Base-by-base conservation (phyloP, 2,888 invertebrate genomes). In the Adineta ricciae region DNA sequence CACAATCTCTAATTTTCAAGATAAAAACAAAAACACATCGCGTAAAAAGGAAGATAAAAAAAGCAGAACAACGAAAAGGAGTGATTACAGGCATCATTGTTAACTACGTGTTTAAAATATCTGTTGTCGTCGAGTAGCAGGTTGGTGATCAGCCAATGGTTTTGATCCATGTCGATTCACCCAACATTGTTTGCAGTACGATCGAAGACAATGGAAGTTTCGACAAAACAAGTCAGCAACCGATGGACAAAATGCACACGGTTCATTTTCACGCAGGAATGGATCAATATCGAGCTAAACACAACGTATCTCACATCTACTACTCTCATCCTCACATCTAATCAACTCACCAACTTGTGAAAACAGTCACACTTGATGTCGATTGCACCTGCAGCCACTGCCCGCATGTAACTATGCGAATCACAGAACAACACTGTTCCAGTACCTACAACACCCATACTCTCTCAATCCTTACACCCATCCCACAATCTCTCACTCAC, bases 241-340 rank as follows among this genome's bases (percentile, higher is more conserved):
- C 24, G 36, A 21, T 41, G 73, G 21, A 73, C 73, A 73, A 73
- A 64, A 64, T 64, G 64, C 21, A 64, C 73, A 73, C 1, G 41
- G 73, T 73, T 73, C 73, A 73, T 73, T 73, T 73, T 73, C 73
- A 73, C 73, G 73, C 11, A 73, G 14, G 38, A 73, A 73, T 73
- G 73, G 73, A 38, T 73, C 73, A 73, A 73, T 73, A 38, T 73
- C 73, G 24, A 73, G 73, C 73, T 73, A 41, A 38, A 73, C 3
- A 73, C 46, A 46, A 8, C 11, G 11, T 46, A n/a, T n/a, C n/a
- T 46, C 11, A 46, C 46, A 8, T 46, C 5, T 46, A 46, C 11
- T 8, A 8, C 46, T 46, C 46, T 46, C 46, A 11, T 46, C 5
- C 5, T 46, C 5, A 8, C 5, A 46, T 46, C 5, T 11, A 46